A percentile compares a stretch with the other conserved stretches of the same genome.
Evolutionary conservation across 2,113 vertebrate genomes (phyloP).

Genomic region (Garra rufa): DNA sequence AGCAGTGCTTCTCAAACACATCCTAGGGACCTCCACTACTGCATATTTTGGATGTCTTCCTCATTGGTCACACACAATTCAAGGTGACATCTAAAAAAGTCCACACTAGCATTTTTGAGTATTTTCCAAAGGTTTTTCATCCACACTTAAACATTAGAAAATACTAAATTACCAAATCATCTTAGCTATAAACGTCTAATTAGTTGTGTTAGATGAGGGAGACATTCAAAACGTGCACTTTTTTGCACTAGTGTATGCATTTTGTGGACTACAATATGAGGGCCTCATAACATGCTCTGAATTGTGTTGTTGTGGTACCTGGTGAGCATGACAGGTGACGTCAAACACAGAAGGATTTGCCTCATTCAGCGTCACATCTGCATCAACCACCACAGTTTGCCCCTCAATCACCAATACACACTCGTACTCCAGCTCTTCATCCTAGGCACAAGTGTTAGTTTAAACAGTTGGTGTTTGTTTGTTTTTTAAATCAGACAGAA

Average conservation of each 20-base stretch:
- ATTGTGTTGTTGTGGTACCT: conserved; percentile 72
- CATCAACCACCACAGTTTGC: conserved; percentile 85
- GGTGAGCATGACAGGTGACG: conserved; percentile 87
- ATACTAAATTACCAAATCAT: no score
- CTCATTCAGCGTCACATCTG: conserved; percentile 82
- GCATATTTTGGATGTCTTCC: no score
- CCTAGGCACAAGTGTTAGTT: conserved; percentile 72
- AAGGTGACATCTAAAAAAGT: no score
- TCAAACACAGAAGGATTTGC: conserved; percentile 80
- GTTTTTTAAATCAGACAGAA: neutral
- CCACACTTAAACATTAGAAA: no score
- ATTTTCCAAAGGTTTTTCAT: no score
- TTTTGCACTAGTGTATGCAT: no score
- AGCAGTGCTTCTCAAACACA: neutral
- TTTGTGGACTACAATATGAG: neutral
- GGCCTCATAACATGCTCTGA: neutral
- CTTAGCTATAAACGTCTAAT: neutral
- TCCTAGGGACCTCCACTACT: no score
- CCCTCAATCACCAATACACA: conserved; percentile 92
- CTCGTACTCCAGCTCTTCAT: conserved; percentile 84
- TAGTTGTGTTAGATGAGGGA: no score
- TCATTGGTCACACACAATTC: no score
- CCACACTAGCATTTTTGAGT: neutral
- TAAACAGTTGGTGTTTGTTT: neutral
- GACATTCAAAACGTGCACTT: no score